Conservation (phyloP, 2,888 invertebrate genomes). For the Ceratothoa steindachneri region DNA sequence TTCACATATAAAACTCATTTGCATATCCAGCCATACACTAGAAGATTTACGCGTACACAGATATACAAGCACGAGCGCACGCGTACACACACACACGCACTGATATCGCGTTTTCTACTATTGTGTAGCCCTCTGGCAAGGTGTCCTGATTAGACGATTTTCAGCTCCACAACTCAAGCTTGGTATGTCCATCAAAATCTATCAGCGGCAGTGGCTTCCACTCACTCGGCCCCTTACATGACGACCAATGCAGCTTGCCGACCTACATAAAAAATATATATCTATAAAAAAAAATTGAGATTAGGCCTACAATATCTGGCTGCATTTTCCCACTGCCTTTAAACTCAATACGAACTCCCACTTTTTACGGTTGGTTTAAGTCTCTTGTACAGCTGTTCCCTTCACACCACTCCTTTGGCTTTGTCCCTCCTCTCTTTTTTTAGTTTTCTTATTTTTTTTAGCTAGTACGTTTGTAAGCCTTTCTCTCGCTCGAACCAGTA, state of each 20-base stretch:
- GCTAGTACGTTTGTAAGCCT: conserved; percentile 7
- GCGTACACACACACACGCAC: too few relatives aligned
- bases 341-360: conserved; percentile 15
- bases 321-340: conserved; percentile 15
- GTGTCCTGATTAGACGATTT: conserved; percentile 1
- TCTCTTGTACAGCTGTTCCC: conserved; percentile 13
- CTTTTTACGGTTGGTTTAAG: conserved; percentile 13
- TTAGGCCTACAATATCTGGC: conserved; percentile 15
- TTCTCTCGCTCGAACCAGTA: conserved; percentile 7
- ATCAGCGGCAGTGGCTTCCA: not conserved
- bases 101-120: too few relatives aligned
- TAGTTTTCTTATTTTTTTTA: not conserved
- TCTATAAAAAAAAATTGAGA: not conserved
- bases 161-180: not conserved
- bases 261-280: not conserved
- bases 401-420: conserved; percentile 7
- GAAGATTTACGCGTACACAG: too few relatives aligned
- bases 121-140: not conserved
- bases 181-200: conserved; percentile 9
- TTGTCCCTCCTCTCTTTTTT: conserved; percentile 1
- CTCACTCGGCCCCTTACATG: not conserved
- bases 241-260: conserved; percentile 13
- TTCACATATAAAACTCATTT: too few relatives aligned
- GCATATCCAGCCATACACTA: too few relatives aligned
- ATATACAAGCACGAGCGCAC: too few relatives aligned